Evolutionary conservation across 2,797 vertebrate genomes (phyloP).

Genomic region (Picus viridis): DNA sequence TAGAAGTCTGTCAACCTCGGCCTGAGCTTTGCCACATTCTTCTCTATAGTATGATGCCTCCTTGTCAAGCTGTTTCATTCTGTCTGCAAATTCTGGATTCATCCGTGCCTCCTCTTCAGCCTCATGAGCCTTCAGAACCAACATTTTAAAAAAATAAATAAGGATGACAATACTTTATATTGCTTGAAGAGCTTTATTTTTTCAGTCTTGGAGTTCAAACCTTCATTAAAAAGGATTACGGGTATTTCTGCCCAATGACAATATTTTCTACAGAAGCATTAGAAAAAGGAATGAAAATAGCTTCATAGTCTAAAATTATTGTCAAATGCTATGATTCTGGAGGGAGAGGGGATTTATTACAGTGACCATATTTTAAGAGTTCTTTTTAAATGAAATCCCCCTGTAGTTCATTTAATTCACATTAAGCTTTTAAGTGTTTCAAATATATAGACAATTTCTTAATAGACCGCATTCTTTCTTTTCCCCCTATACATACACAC

Average conservation of each 20-base stretch:
- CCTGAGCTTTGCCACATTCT: conserved; percentile 90
- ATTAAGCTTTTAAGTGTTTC: background rate
- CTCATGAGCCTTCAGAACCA: conserved; percentile 86
- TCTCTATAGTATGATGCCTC: conserved; percentile 92
- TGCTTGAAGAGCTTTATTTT: background rate
- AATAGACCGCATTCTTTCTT: background rate
- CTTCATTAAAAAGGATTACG: conserved; percentile 75
- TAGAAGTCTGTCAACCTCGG: conserved; percentile 91
- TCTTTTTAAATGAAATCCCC: background rate
- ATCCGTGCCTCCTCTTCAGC: conserved; percentile 85
- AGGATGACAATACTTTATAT: conserved; percentile 57
- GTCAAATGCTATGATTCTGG: background rate
- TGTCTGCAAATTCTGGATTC: conserved; percentile 90
- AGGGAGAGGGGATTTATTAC: background rate
- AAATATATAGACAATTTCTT: background rate
- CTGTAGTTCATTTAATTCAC: background rate
- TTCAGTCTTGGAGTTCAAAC: conserved; percentile 22
- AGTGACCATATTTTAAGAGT: background rate
- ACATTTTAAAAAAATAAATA: conserved; percentile 42
- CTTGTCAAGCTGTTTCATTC: conserved; percentile 91
- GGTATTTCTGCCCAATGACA: conserved; percentile 69
- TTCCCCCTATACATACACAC: background rate
- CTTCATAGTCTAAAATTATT: background rate
- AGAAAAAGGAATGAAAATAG: background rate
- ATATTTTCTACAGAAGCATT: background rate